phyloP scores from a whole-genome alignment of 2,113 vertebrate genomes.

The Sander lucioperca region DNA sequence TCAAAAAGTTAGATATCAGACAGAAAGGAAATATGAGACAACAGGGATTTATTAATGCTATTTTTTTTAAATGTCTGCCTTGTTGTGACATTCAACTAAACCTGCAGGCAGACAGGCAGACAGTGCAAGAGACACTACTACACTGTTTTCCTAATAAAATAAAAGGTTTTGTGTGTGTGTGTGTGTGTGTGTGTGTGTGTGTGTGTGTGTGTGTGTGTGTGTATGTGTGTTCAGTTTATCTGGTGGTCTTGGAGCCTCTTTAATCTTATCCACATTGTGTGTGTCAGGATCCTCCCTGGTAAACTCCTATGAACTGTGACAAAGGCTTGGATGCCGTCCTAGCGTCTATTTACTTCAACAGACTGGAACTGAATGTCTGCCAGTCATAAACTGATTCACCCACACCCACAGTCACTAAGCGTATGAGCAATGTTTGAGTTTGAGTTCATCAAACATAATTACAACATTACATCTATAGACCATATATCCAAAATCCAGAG shows the following conservation, averaged over 20 bases:
- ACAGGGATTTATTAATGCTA: not conserved
- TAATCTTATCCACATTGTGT: conserved; percentile 67
- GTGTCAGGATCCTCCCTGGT: conserved; percentile 55
- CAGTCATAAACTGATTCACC: conserved; percentile 31
- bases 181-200: conserved; percentile 14
- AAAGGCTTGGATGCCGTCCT: conserved; percentile 56
- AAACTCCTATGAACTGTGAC: conserved; percentile 67
- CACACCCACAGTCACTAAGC: conserved; percentile 11
- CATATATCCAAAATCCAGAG: not conserved
- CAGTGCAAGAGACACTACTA: conserved; percentile 30
- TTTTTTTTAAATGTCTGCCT: conserved; percentile 4
- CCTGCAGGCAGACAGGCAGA: conserved; percentile 38
- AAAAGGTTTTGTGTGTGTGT: conserved; percentile 20
- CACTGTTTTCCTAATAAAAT: conserved; percentile 66
- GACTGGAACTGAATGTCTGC: conserved; percentile 44
- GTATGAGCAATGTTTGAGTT: conserved; percentile 13
- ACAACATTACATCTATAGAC: conserved; percentile 26
- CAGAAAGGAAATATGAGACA: not conserved
- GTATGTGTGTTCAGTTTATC: conserved; percentile 57
- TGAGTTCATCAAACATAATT: conserved; percentile 32
- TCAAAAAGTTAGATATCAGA: not conserved
- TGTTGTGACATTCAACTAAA: conserved; percentile 37
- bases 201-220: conserved; percentile 1
- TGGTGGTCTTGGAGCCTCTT: conserved; percentile 55
- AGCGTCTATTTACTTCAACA: conserved; percentile 45